Evolutionary conservation across 2,113 vertebrate genomes (phyloP).

Genomic region (Nannospalax galili): DNA sequence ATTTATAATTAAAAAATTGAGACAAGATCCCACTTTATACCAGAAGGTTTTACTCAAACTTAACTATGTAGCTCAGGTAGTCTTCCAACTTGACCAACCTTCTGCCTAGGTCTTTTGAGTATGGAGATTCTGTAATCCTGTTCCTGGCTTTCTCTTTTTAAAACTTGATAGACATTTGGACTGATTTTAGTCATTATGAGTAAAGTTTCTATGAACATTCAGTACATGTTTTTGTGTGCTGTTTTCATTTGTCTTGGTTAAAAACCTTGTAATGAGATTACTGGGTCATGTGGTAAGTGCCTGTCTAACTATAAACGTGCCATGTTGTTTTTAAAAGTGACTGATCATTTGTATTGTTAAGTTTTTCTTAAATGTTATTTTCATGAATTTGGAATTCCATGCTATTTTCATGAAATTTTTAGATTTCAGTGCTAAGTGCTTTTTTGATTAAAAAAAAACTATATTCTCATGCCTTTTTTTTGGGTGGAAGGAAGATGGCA

Average conservation of each 20-base stretch:
- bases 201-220: neutral
- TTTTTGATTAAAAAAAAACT: neutral
- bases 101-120: neutral
- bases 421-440: neutral
- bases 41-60: neutral
- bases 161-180: neutral
- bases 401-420: no score
- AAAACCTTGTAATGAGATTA: slow-evolving; percentile 29
- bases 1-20: neutral
- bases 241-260: slow-evolving; percentile 13
- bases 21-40: neutral
- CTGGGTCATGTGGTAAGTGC: slow-evolving; percentile 45
- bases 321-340: neutral
- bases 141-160: neutral
- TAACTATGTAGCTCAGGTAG: neutral
- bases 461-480: neutral
- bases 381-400: slow-evolving; percentile 17
- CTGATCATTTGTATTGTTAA: neutral
- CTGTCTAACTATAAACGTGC: neutral
- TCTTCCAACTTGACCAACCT: neutral
- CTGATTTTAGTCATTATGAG: neutral
- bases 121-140: neutral
- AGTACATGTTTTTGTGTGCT: neutral
- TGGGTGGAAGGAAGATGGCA: neutral
- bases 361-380: slow-evolving; percentile 27